Percentiles rank a stretch among this genome's conserved stretches.
These are phyloP conservation scores for Diuraphis noxia DNA, from an alignment of 1,140 invertebrate genomes.

Conservation along the genomic window DNA sequence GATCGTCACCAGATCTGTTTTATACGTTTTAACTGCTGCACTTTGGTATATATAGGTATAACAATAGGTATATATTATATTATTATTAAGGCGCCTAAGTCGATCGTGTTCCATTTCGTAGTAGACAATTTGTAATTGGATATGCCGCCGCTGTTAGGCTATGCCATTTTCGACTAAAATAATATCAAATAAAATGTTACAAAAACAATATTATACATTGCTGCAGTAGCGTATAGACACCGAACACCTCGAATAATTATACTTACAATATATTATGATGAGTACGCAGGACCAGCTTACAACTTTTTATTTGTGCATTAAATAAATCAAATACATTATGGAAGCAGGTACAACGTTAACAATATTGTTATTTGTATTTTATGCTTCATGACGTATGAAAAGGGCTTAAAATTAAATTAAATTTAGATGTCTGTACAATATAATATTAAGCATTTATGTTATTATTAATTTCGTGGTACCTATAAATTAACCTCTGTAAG, in stretches of 20 bases:
- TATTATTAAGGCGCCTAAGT: no score
- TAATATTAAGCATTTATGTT: not conserved
- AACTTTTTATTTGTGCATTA: no score
- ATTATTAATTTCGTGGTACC: not conserved
- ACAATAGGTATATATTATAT: no score
- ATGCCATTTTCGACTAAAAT: not conserved
- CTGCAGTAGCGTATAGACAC: not conserved
- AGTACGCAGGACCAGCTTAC: not conserved
- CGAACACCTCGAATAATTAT: not conserved
- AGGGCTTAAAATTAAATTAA: not conserved
- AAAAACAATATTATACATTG: not conserved
- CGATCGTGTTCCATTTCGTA: no score
- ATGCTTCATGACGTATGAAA: not conserved
- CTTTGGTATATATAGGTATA: no score
- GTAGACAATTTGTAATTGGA: not conserved
- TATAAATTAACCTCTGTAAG: not conserved
- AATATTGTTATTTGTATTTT: not conserved
- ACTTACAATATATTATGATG: not conserved
- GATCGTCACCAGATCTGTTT: no score
- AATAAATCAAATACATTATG: not conserved
- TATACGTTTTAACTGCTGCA: no score
- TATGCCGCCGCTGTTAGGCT: not conserved
- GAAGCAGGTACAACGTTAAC: not conserved
- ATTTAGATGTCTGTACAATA: no score
- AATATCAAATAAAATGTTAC: not conserved